Conservation (phyloP, 1,140 invertebrate species). For the Lordiphosa clarofinis region DNA sequence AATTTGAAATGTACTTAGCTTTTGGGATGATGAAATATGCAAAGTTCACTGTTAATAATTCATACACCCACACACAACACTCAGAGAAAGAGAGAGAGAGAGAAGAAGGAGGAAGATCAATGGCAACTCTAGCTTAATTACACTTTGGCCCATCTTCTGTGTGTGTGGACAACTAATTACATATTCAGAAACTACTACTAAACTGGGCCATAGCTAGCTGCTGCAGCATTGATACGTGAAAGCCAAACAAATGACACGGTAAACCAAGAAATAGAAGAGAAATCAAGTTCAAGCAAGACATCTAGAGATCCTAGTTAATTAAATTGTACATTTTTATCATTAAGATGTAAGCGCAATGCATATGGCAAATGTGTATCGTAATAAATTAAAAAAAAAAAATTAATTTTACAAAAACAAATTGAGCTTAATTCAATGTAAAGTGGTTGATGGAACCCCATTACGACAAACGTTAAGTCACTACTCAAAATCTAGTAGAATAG, state of each 20-base stretch:
- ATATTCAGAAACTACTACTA: not conserved
- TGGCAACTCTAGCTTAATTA: slow-evolving; percentile 46
- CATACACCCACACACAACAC: slow-evolving; percentile 34
- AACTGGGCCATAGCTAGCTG: slow-evolving; percentile 7
- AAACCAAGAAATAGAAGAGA: slow-evolving; percentile 13
- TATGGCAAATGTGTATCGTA: slow-evolving; percentile 72
- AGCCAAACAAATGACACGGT: slow-evolving; percentile 25
- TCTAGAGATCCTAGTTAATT: slow-evolving; percentile 70
- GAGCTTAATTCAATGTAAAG: too few relatives aligned
- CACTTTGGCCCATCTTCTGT: slow-evolving; percentile 2
- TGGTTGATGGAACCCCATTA: too few relatives aligned
- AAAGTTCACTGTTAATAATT: slow-evolving; percentile 74
- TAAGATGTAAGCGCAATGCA: slow-evolving; percentile 60
- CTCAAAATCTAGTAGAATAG: too few relatives aligned
- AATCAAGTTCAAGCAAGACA: slow-evolving; percentile 24
- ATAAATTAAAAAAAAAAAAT: slow-evolving; percentile 63
- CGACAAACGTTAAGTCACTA: too few relatives aligned
- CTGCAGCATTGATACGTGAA: not conserved
- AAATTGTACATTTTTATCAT: slow-evolving; percentile 77
- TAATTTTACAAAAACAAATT: slow-evolving; percentile 63
- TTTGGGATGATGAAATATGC: slow-evolving; percentile 21
- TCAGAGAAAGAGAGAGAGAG: slow-evolving; percentile 16
- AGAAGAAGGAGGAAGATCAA: not conserved
- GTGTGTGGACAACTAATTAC: slow-evolving; percentile 21
- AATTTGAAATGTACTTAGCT: slow-evolving; percentile 32